Conservation (phyloP, 2,113 vertebrate species). For the Colius striatus region DNA sequence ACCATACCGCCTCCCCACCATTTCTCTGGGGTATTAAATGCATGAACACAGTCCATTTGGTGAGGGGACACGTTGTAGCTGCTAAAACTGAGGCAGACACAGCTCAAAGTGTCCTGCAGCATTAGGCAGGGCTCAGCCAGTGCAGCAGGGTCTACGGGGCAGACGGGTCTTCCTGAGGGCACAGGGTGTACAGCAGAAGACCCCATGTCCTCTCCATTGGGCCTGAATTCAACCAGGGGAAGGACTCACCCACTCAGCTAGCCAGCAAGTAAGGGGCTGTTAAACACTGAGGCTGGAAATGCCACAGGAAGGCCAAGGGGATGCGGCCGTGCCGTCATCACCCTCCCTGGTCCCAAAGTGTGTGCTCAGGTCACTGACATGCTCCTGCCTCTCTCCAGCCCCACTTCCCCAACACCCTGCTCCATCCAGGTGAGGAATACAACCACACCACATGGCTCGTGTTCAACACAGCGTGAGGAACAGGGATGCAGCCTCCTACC, state of each 20-base stretch:
- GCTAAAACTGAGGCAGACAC: background rate
- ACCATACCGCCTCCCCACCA: fast-evolving
- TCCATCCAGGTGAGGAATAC: slow-evolving; percentile 85
- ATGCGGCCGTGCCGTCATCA: fast-evolving
- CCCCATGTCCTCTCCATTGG: background rate
- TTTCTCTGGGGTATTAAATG: background rate
- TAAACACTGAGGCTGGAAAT: background rate
- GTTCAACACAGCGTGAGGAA: slow-evolving; percentile 75
- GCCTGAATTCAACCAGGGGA: background rate
- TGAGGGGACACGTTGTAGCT: background rate
- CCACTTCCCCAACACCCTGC: slow-evolving; percentile 84
- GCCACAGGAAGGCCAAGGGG: background rate
- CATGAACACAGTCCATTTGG: background rate
- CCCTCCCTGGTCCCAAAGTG: fast-evolving
- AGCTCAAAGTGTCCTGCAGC: background rate
- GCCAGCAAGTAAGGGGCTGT: fast-evolving
- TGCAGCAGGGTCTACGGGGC: fast-evolving
- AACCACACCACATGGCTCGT: slow-evolving; percentile 83
- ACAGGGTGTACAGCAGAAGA: background rate
- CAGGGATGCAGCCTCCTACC: background rate
- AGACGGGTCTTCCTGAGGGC: background rate
- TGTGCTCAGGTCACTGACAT: background rate
- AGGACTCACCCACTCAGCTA: background rate
- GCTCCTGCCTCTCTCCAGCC: slow-evolving; percentile 71
- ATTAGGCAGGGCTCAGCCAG: background rate